Evolutionary conservation across 2,888 invertebrate genomes (phyloP).

Genomic region (Conops quadrifasciatus): DNA sequence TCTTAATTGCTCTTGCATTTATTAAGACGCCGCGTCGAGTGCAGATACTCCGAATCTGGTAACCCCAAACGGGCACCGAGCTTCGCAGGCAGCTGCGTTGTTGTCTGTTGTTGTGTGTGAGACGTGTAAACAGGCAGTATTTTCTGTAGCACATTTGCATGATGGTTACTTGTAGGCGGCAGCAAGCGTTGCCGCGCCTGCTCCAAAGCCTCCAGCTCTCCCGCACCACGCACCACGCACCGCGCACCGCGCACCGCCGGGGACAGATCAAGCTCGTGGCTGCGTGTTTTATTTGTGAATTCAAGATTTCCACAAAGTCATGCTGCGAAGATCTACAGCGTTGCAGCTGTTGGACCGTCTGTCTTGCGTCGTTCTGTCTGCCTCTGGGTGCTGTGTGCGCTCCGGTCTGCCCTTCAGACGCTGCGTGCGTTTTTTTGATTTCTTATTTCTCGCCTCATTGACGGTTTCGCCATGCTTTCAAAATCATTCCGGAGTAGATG

Average conservation of each 20-base stretch:
- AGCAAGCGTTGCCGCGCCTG: slow-evolving; percentile 18
- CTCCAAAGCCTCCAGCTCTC: slow-evolving; percentile 1
- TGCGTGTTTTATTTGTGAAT: slow-evolving; percentile 23
- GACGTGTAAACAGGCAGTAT: slow-evolving; percentile 9
- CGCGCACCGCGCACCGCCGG: neutral
- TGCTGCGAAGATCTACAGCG: slow-evolving; percentile 14
- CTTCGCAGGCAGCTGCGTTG: neutral
- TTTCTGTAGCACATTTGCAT: slow-evolving; percentile 39
- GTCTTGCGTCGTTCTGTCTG: neutral
- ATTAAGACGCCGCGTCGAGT: slow-evolving; percentile 14
- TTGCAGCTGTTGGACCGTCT: slow-evolving; percentile 20
- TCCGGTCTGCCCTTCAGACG: neutral
- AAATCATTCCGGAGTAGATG: slow-evolving; percentile 37
- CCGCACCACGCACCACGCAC: neutral
- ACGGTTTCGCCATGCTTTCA: slow-evolving; percentile 31
- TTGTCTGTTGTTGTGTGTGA: neutral
- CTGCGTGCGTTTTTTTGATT: slow-evolving; percentile 35
- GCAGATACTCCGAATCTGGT: slow-evolving; percentile 6
- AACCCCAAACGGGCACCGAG: neutral
- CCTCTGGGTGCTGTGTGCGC: neutral
- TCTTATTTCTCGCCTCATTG: slow-evolving; percentile 41
- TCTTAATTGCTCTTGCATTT: slow-evolving; percentile 31
- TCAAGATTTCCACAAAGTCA: slow-evolving; percentile 19
- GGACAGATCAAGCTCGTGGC: neutral
- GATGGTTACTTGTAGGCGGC: slow-evolving; percentile 31